Conservation (phyloP, 2,888 invertebrate species). For the Aphodius granarius region DNA sequence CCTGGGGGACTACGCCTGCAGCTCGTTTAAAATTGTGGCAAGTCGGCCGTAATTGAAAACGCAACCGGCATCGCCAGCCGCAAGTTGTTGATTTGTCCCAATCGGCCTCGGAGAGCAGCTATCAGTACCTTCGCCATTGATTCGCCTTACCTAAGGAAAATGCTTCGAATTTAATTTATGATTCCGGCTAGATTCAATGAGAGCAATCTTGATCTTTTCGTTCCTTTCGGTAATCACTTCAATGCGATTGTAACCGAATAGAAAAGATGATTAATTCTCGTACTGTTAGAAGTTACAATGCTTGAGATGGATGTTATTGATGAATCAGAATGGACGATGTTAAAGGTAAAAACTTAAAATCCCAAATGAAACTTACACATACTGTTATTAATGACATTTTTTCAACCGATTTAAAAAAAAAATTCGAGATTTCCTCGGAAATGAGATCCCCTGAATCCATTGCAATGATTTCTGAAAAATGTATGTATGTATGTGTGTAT, state of each 20-base stretch:
- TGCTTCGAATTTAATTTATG: neutral
- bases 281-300: neutral
- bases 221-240: neutral
- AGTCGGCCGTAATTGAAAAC: neutral
- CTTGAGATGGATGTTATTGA: no score
- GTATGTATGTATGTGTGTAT: no score
- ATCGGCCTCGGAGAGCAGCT: neutral
- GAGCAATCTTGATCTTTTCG: neutral
- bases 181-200: neutral
- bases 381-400: no score
- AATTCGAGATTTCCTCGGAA: no score
- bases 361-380: no score
- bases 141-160: neutral
- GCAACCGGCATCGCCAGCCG: neutral
- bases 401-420: no score
- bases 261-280: neutral
- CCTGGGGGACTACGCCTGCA: neutral
- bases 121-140: neutral
- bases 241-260: neutral
- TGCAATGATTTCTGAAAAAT: no score
- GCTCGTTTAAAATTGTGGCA: neutral
- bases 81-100: neutral
- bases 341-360: no score
- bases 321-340: no score
- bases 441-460: no score